phyloP scores from a whole-genome alignment of 2,888 invertebrate species.

The Tanypteryx hageni region DNA sequence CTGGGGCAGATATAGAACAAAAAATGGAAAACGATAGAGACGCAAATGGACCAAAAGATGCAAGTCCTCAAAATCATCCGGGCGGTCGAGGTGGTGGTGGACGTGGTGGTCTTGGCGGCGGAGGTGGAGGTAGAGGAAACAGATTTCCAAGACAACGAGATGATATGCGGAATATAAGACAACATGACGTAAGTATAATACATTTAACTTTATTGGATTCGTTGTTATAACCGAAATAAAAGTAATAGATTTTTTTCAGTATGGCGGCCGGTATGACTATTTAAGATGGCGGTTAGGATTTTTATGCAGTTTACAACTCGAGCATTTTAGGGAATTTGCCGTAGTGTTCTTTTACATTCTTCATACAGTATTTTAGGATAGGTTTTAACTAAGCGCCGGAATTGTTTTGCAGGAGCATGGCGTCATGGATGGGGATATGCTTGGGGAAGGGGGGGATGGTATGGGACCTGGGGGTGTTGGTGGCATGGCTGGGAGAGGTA shows the following conservation, averaged over 20 bases:
- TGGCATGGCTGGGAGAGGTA: slow-evolving; percentile 64
- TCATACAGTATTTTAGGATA: slow-evolving; percentile 9
- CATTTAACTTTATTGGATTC: neutral
- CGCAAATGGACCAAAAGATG: slow-evolving; percentile 52
- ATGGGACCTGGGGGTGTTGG: slow-evolving; percentile 36
- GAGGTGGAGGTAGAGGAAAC: slow-evolving; percentile 55
- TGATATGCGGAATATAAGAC: slow-evolving; percentile 44
- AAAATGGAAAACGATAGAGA: slow-evolving; percentile 59
- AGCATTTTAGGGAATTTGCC: neutral
- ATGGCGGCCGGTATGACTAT: slow-evolving; percentile 46
- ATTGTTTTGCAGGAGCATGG: slow-evolving; percentile 59
- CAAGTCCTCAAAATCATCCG: slow-evolving; percentile 53
- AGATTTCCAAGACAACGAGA: slow-evolving; percentile 48
- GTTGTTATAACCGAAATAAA: neutral
- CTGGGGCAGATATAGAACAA: slow-evolving; percentile 38
- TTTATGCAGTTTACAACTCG: neutral
- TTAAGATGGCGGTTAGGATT: slow-evolving; percentile 60
- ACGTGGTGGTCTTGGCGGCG: slow-evolving; percentile 42
- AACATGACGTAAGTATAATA: slow-evolving; percentile 43
- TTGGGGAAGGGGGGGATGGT: slow-evolving; percentile 51
- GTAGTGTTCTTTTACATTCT: neutral
- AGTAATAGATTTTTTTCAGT: neutral
- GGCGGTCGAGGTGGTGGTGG: slow-evolving; percentile 49
- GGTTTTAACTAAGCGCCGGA: slow-evolving; percentile 53
- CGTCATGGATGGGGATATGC: slow-evolving; percentile 53